A percentile compares a stretch with the other conserved stretches of the same genome.
phyloP scores from a whole-genome alignment of 2,113 vertebrate species.

The Hymenochirus boettgeri region DNA sequence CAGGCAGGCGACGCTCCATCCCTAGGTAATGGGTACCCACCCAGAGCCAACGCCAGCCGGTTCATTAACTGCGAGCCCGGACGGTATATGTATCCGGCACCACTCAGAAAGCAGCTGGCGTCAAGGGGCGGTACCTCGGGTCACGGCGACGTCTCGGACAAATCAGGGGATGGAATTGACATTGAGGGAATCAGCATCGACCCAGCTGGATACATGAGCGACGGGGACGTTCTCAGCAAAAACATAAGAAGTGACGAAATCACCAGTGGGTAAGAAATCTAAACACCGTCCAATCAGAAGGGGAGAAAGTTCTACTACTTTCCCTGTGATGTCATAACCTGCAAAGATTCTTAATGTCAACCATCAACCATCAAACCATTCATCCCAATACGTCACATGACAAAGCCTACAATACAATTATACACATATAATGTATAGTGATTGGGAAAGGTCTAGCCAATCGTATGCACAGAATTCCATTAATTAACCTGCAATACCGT shows the following conservation, averaged over 20 bases:
- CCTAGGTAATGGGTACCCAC: constrained; percentile 76
- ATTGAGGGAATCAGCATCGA: constrained; percentile 78
- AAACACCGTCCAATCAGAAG: too few relatives aligned
- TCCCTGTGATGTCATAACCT: too few relatives aligned
- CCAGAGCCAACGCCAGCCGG: constrained; percentile 67
- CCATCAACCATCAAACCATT: too few relatives aligned
- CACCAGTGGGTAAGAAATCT: constrained; percentile 80
- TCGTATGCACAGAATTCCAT: too few relatives aligned
- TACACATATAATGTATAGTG: too few relatives aligned
- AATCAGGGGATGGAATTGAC: constrained; percentile 69
- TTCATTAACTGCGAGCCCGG: constrained; percentile 60
- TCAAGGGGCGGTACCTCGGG: constrained; percentile 69
- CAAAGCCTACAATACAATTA: too few relatives aligned
- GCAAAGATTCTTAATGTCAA: too few relatives aligned
- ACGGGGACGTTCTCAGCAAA: constrained; percentile 91
- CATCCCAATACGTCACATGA: too few relatives aligned
- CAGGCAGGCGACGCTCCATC: constrained; percentile 94
- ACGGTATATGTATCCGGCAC: constrained; percentile 78
- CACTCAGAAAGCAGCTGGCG: constrained; percentile 79
- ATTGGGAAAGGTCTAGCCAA: too few relatives aligned
- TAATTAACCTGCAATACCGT: too few relatives aligned
- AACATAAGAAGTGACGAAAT: constrained; percentile 85
- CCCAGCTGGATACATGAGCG: constrained; percentile 91
- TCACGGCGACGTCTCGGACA: constrained; percentile 73
- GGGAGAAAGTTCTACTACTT: too few relatives aligned